These are phyloP conservation scores for Siniperca obscura DNA, from an alignment of 2,797 vertebrate genomes.

Conservation along the genomic window DNA sequence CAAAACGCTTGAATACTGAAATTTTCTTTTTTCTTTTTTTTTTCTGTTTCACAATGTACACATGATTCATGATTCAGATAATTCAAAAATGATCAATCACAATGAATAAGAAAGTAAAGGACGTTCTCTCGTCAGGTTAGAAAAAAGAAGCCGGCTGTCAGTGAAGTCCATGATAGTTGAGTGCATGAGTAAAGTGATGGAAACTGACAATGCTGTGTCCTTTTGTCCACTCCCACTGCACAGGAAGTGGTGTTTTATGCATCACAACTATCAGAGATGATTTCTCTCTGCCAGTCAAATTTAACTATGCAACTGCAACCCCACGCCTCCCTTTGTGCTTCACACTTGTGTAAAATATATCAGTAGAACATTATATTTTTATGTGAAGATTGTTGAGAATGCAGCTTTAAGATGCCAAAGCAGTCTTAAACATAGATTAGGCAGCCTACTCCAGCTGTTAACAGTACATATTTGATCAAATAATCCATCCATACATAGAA, in stretches of 20 bases:
- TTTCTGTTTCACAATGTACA: not conserved
- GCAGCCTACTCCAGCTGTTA: slow-evolving; percentile 2
- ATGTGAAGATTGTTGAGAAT: not conserved
- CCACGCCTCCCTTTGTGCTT: not conserved
- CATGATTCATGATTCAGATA: not conserved
- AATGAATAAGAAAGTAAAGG: not conserved
- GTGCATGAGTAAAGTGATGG: not conserved
- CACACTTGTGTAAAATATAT: slow-evolving; percentile 1
- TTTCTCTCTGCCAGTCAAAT: slow-evolving; percentile 4
- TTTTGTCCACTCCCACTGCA: not conserved
- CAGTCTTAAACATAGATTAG: slow-evolving; percentile 20
- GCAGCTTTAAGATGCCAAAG: slow-evolving; percentile 26
- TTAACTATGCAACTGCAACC: not conserved
- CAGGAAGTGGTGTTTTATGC: not conserved
- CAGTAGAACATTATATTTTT: slow-evolving; percentile 9
- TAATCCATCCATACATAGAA: slow-evolving; percentile 26
- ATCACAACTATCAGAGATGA: not conserved
- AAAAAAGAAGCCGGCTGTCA: not conserved
- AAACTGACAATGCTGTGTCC: not conserved
- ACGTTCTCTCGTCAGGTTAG: not conserved
- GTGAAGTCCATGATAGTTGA: not conserved
- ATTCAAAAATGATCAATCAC: not conserved
- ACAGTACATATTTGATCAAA: slow-evolving; percentile 32
- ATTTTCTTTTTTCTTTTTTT: not conserved
- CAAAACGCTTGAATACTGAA: not conserved